Evolutionary conservation across 2,113 vertebrate species (phyloP), one percentile per base, ranked within the genome.

Genomic region (Fulmarus glacialis): DNA sequence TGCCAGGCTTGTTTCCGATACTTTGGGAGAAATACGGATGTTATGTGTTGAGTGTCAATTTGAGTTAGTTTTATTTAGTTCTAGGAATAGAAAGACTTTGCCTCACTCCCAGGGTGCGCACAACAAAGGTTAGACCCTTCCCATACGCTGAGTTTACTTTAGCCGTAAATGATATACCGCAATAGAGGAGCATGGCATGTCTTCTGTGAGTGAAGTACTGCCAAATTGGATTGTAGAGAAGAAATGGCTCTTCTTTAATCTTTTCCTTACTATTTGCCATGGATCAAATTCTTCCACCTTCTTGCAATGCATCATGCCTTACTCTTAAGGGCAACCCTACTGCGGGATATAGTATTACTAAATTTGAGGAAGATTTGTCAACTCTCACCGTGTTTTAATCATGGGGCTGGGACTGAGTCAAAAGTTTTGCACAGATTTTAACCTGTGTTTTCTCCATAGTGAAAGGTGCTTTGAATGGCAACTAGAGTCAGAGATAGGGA

Each of bases 51-150:
- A 92, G 56, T 42, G 92, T 94, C 66, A 45, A 42, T 74, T 94
- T 71, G 80, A 89, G 75, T 97, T 92, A 93, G 66, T 90, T 93
- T 96, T 91, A 77, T 82, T 90, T 85, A 60, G 56, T 73, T 89
- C 74, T 50, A 85, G 36, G 38, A 83, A 66, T 1, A 94, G 75
- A 81, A 95, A 64, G 40, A 55, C 38, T 91, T 71, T 94, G 82
- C 68, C 72, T 93, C 0, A 0, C 66, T 93, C 82, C 75, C 22
- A 13, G 43, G 32, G 56, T 11, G 38, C 63, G 56, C 21, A 64
- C n/a, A 84, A 84, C 55, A 93, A 83, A 92, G 20, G 40, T 82
- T 91, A 86, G 80, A 94, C 50, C 64, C 72, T 89, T 93, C 78
- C 87, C 84, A 71, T 82, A 55, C 0, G 3, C 74, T 24, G 53